Base-by-base conservation (phyloP, 2,888 invertebrate genomes). In the Hyposoter didymator region DNA sequence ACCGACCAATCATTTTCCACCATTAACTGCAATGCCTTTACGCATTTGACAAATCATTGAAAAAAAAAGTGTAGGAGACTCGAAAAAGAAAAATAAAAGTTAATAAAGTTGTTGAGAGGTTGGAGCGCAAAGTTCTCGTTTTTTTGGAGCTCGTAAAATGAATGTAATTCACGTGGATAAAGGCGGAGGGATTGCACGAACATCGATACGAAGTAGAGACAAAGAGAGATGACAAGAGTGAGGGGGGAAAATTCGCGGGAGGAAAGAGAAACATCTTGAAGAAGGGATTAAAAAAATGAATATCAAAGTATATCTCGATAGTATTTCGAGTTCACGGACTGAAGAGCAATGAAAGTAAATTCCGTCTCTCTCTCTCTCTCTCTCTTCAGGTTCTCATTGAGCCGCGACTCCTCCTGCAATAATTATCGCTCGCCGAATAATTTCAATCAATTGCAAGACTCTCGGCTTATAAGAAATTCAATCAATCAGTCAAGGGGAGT, bases 401-500 rank as follows among this genome's bases (percentile, higher is more conserved):
- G 8, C 32, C n/a, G 19, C 35, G 45, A 8, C 62, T 82, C 59
- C 73, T 82, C 74, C 66, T 62, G 75, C 59, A 78, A 80, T 80
- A 80, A 85, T 85, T 82, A 85, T 85, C 74, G 70, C 47, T 64
- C 62, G 74, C 74, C 69, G 70, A 85, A 85, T 82, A 70, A 79
- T 80, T 82, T 82, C 78, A 75, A 85, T 82, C 64, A 67, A 82
- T 78, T 74, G 66, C 64, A 72, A 83, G 70, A 59, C 52, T 79
- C 55, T 79, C 78, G 78, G 74, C 62, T 82, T 75, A 55, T 78
- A 78, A 82, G 70, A 78, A 85, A 75, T 82, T 78, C 85, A 70
- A 85, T 85, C 78, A 85, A 85, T 85, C 78, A 85, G 82, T 85
- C 82, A 79, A 78, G 43, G 43, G 66, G 78, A 55, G 52, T 70